Base-by-base conservation (phyloP, 2,113 vertebrate species). In the Hemiscyllium ocellatum region DNA sequence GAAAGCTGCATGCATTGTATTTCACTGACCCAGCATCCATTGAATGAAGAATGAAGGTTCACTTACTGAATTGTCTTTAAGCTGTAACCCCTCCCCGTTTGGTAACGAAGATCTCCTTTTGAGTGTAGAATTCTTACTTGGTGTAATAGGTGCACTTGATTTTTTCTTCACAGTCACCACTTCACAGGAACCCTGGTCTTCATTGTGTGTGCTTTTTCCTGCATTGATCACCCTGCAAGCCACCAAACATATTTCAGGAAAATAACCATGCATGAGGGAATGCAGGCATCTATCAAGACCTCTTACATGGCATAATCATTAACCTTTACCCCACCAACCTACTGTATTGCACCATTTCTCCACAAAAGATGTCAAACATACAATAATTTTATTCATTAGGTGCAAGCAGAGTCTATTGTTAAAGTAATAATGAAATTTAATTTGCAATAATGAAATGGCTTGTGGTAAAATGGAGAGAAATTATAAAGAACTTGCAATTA, bases 111-210 rank as follows among this genome's bases (percentile, higher is more conserved):
- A 99, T 96, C 99, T 98, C 96, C 99, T 97, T 96, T 98, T 98
- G 85, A 96, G 87, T 56, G 97, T 96, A 0, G 98, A 98, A 89
- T 98, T 98, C 96, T 97, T 98, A 97, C 97, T 99, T 69, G 98
- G 98, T 4, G 98, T 98, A 86, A 97, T 97, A 96, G 97, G 97
- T 52, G 97, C 42, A 0, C 98, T 97, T 0, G 97, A 96, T 96
- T 98, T 99, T 96, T 97, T 98, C 97, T 98, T 98, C 96, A 99
- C 98, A 96, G 97, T 96, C 96, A 99, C 97, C 93, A 99, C 98
- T 96, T 99, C 99, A 96, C 99, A 99, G 97, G 98, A 99, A 68
- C 99, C 99, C 97, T 99, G 99, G 97, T 99, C 99, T 97, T 99
- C 99, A 6, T 99, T 99, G 96, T 99, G 98, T 0, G 98, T 98